Conservation (phyloP, 2,888 invertebrate genomes). For the Ichneumon xanthorius region DNA sequence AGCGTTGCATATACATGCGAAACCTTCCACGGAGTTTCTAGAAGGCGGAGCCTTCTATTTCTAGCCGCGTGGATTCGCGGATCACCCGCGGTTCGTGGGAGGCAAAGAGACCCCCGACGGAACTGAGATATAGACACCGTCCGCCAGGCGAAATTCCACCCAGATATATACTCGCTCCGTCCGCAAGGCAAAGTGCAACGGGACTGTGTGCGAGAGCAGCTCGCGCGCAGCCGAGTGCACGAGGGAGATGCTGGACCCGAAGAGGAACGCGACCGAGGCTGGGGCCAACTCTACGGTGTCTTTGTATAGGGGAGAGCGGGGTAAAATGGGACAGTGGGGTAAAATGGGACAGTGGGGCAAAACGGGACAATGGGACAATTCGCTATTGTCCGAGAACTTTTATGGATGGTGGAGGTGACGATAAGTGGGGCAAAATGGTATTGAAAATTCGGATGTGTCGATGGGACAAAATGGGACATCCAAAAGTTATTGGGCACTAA, state of each 20-base stretch:
- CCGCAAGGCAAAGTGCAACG: slow-evolving; percentile 39
- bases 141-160: slow-evolving; percentile 34
- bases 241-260: slow-evolving; percentile 38
- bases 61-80: slow-evolving; percentile 67
- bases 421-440: too few species aligned
- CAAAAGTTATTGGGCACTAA: too few species aligned
- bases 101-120: slow-evolving; percentile 58
- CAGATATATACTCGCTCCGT: slow-evolving; percentile 24
- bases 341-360: too few species aligned
- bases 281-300: neutral
- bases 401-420: too few species aligned
- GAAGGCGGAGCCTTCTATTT: slow-evolving; percentile 82
- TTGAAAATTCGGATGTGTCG: too few species aligned
- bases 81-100: slow-evolving; percentile 64
- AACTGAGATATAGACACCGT: slow-evolving; percentile 35
- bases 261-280: slow-evolving; percentile 24
- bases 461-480: too few species aligned
- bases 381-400: too few species aligned
- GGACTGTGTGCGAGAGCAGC: slow-evolving; percentile 39
- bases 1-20: slow-evolving; percentile 28
- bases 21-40: slow-evolving; percentile 73
- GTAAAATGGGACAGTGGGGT: too few species aligned
- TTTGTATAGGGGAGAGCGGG: too few species aligned
- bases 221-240: slow-evolving; percentile 22
- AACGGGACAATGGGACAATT: too few species aligned